Percentiles rank a stretch among this genome's conserved stretches.
These are phyloP conservation scores for Ochropleura leucogaster DNA, from an alignment of 2,888 invertebrate species.

Conservation along the genomic window DNA sequence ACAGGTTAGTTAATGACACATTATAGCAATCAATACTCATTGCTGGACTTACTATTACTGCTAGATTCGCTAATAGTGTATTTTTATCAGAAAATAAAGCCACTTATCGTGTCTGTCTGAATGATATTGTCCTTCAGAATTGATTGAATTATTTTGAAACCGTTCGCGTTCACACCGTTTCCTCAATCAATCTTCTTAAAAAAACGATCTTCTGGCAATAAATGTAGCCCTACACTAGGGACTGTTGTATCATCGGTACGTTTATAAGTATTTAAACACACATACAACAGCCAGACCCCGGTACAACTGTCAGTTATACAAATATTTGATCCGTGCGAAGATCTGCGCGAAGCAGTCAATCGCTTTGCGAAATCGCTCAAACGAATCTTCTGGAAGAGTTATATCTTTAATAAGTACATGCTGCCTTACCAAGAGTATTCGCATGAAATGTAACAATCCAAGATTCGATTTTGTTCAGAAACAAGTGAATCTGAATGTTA, in stretches of 20 bases:
- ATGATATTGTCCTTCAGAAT: neutral
- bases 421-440: neutral
- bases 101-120: neutral
- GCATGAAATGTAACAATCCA: neutral
- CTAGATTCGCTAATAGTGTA: neutral
- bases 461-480: neutral
- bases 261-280: too few species aligned
- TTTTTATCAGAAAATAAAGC: neutral
- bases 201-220: too few species aligned
- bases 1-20: neutral
- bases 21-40: neutral
- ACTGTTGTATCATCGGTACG: too few species aligned
- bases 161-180: neutral
- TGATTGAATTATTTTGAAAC: too few species aligned
- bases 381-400: neutral
- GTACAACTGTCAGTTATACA: too few species aligned
- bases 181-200: too few species aligned
- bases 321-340: too few species aligned
- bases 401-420: too few species aligned
- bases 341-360: too few species aligned
- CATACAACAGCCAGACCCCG: too few species aligned
- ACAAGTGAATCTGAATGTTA: neutral
- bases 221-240: too few species aligned
- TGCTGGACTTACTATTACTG: neutral
- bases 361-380: too few species aligned